Evolutionary conservation across 2,888 invertebrate genomes (phyloP).

Genomic region (Sinhomidia bicolor): DNA sequence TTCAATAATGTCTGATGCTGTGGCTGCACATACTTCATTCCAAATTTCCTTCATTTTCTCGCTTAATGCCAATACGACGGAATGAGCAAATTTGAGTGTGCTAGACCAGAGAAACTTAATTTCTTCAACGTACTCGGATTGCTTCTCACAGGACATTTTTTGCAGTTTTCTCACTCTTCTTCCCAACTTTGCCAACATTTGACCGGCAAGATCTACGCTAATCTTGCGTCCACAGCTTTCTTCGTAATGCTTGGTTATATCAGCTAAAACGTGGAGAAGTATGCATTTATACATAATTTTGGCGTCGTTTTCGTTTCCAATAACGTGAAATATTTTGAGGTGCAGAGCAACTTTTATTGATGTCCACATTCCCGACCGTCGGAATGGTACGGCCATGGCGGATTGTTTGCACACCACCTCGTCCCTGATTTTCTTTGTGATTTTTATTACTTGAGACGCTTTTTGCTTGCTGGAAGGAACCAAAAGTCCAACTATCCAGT

Average conservation of each 20-base stretch:
- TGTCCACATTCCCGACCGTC: constrained; percentile 59
- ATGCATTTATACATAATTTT: constrained; percentile 50
- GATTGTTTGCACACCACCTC: constrained; percentile 22
- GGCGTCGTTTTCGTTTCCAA: constrained; percentile 45
- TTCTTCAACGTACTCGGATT: constrained; percentile 18
- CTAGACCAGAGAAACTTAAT: constrained; percentile 21
- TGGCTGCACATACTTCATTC: constrained; percentile 7
- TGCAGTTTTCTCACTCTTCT: constrained; percentile 50
- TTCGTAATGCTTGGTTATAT: constrained; percentile 1
- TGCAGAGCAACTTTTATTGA: constrained; percentile 53
- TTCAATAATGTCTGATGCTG: not conserved
- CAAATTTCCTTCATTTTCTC: constrained; percentile 23
- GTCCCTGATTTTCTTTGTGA: constrained; percentile 58
- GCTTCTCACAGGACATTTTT: constrained; percentile 47
- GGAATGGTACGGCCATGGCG: constrained; percentile 48
- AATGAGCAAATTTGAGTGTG: constrained; percentile 17
- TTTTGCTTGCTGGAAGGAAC: constrained; percentile 10
- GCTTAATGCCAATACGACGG: not conserved
- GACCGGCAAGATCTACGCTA: constrained; percentile 35
- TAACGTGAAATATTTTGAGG: constrained; percentile 35
- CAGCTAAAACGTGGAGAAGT: constrained; percentile 26
- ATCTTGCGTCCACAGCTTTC: not conserved
- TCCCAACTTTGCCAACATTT: constrained; percentile 56
- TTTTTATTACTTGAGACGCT: not conserved
- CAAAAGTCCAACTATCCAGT: constrained; percentile 39